Evolutionary conservation across 2,797 vertebrate genomes (phyloP).

Genomic region (Eleutherodactylus coqui): DNA sequence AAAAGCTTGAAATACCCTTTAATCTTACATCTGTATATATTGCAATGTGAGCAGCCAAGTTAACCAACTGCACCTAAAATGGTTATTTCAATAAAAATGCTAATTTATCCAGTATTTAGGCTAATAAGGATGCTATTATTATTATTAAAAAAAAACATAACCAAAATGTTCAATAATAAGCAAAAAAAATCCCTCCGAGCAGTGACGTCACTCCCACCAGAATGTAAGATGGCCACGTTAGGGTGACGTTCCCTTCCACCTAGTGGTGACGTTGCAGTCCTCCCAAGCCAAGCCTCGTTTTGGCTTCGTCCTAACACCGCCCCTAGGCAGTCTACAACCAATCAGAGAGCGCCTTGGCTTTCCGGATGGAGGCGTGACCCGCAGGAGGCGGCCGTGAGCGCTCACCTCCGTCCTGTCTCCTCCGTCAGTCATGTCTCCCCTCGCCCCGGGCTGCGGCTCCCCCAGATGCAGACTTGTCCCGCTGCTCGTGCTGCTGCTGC

Average conservation of each 20-base stretch:
- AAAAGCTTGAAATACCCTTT: too few species aligned
- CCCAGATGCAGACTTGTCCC: constrained; percentile 41
- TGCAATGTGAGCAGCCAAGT: too few species aligned
- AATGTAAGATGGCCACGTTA: constrained; percentile 32
- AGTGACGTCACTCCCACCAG: background rate
- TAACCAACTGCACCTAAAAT: too few species aligned
- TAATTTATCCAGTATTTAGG: too few species aligned
- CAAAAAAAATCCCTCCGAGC: background rate
- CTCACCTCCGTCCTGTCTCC: background rate
- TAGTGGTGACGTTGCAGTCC: constrained; percentile 53
- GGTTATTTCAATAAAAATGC: too few species aligned
- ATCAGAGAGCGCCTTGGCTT: background rate
- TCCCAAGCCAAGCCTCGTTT: constrained; percentile 31
- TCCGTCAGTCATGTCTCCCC: constrained; percentile 54
- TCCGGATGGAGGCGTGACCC: constrained; percentile 44
- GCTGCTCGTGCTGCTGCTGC: constrained; percentile 54
- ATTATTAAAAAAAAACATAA: background rate
- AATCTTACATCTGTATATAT: too few species aligned
- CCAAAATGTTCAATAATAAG: background rate
- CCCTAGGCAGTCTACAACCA: background rate
- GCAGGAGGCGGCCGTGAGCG: constrained; percentile 19
- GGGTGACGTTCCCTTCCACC: constrained; percentile 35
- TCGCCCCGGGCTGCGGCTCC: background rate
- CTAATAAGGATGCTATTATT: background rate
- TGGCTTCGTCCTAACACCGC: background rate